phyloP scores from a whole-genome alignment of 2,797 vertebrate species.

The Mareca strepera region DNA sequence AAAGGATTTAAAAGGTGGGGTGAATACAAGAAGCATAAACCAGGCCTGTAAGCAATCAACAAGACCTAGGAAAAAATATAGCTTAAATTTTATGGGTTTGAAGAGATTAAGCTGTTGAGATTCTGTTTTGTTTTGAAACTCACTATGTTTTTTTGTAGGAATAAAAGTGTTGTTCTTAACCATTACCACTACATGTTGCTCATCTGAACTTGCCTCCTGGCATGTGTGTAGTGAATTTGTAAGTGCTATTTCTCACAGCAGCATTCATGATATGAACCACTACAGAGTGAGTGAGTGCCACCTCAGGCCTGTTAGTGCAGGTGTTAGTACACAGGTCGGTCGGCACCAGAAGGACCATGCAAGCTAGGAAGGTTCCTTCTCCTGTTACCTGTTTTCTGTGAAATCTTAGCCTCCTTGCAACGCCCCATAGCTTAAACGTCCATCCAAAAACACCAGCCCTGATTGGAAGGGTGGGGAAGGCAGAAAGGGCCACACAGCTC shows the following conservation, averaged over 20 bases:
- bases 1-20: background rate
- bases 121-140: background rate
- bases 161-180: background rate
- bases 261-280: background rate
- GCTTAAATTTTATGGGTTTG: background rate
- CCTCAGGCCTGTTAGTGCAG: background rate
- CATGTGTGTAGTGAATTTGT: background rate
- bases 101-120: background rate
- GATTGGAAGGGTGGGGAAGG: no score
- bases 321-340: background rate
- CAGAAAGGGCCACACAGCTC: background rate
- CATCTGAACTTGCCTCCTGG: background rate
- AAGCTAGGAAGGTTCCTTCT: background rate
- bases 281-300: background rate
- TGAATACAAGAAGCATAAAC: background rate
- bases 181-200: background rate
- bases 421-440: background rate
- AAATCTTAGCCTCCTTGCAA: background rate
- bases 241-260: background rate
- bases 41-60: background rate
- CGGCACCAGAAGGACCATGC: background rate
- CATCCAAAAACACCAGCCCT: background rate
- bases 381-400: background rate
- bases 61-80: background rate
- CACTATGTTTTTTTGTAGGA: background rate